Evolutionary conservation across 2,888 invertebrate species (phyloP).

Genomic region (Gortyna flavago): DNA sequence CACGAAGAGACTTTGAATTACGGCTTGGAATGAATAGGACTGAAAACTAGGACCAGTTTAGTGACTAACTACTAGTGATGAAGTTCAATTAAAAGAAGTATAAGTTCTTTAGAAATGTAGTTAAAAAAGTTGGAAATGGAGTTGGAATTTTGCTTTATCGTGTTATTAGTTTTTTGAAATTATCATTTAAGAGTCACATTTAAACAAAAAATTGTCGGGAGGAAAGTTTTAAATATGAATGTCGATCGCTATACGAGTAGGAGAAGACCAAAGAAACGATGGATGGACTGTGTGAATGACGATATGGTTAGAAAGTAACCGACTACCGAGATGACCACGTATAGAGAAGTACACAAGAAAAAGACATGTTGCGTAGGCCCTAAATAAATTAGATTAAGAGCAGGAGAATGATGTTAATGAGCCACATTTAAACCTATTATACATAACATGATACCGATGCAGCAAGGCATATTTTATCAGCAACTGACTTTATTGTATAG

Average conservation of each 20-base stretch:
- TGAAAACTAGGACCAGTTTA: conserved; percentile 46
- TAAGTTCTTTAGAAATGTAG: conserved; percentile 11
- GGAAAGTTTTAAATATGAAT: neutral
- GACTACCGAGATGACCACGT: neutral
- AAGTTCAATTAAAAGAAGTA: conserved; percentile 41
- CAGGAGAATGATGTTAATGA: neutral
- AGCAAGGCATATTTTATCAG: neutral
- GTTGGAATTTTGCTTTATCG: neutral
- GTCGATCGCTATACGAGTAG: neutral
- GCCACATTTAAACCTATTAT: neutral
- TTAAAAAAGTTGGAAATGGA: neutral
- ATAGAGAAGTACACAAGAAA: too few relatives aligned
- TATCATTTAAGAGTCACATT: neutral
- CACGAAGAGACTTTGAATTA: conserved; percentile 60
- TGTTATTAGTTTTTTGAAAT: neutral
- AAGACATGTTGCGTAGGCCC: too few relatives aligned
- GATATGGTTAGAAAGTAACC: neutral
- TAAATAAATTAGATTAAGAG: neutral
- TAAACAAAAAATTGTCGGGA: neutral
- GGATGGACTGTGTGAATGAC: neutral
- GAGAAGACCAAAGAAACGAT: neutral
- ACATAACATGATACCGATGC: too few relatives aligned
- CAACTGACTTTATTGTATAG: neutral
- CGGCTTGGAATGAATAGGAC: conserved; percentile 55
- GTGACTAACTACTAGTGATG: conserved; percentile 29